Conservation (phyloP, 2,797 vertebrate species). For the Onychomys arenicola region DNA sequence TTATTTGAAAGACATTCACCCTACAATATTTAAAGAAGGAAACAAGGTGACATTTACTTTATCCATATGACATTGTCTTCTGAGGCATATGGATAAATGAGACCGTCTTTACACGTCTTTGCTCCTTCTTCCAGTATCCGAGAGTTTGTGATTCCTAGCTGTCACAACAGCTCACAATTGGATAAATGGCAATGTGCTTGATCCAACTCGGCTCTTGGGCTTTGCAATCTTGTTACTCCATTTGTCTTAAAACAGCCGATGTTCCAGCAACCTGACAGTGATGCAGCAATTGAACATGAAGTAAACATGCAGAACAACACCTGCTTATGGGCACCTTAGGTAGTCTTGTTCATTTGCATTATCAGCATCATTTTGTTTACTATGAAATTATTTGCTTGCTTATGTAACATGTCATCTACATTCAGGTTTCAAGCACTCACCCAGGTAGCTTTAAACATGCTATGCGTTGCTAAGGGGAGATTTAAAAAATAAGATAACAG, state of each 20-base stretch:
- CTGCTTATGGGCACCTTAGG: background rate
- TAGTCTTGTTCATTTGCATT: slow-evolving; percentile 55
- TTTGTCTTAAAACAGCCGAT: slow-evolving; percentile 54
- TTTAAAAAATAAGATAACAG: slow-evolving; percentile 69
- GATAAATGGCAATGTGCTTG: slow-evolving; percentile 25
- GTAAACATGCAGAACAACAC: background rate
- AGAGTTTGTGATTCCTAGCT: slow-evolving; percentile 72
- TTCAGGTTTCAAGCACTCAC: slow-evolving; percentile 68
- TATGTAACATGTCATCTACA: slow-evolving; percentile 50
- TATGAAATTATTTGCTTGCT: slow-evolving; percentile 59
- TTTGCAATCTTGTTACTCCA: slow-evolving; percentile 62
- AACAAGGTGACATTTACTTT: slow-evolving; percentile 80
- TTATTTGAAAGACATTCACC: slow-evolving; percentile 83
- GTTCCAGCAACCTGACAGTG: background rate
- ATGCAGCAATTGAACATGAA: background rate
- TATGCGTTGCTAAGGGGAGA: slow-evolving; percentile 68
- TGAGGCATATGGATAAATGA: slow-evolving; percentile 63
- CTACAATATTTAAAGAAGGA: slow-evolving; percentile 83
- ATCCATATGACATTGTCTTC: slow-evolving; percentile 74
- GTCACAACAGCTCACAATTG: slow-evolving; percentile 56
- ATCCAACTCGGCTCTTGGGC: slow-evolving; percentile 54
- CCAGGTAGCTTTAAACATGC: slow-evolving; percentile 76
- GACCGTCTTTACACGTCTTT: slow-evolving; percentile 47
- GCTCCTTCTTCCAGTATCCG: slow-evolving; percentile 52
- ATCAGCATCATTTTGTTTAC: slow-evolving; percentile 42